phyloP scores from a whole-genome alignment of 2,888 invertebrate genomes.

The Oeneis ivallda region DNA sequence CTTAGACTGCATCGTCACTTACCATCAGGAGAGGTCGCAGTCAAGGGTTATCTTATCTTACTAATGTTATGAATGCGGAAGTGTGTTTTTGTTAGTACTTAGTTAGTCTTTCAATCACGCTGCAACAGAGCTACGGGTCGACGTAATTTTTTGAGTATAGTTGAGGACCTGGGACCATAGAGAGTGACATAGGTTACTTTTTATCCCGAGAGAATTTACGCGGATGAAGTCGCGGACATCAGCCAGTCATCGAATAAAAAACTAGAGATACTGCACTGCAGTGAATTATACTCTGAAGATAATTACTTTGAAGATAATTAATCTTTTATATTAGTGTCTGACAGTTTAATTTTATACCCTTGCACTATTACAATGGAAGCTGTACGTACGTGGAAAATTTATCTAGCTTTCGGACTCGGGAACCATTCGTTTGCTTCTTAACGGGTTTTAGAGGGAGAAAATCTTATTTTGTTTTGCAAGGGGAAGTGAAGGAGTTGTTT shows the following conservation, averaged over 20 bases:
- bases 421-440: neutral
- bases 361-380: neutral
- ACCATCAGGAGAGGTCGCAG: too few relatives aligned
- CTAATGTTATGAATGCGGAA: too few relatives aligned
- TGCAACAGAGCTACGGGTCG: too few relatives aligned
- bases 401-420: slow-evolving; percentile 2
- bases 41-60: too few relatives aligned
- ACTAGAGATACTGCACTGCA: neutral
- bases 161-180: too few relatives aligned
- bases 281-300: slow-evolving; percentile 9
- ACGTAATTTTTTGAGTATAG: too few relatives aligned
- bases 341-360: slow-evolving; percentile 14
- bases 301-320: slow-evolving; percentile 12
- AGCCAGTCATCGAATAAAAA: slow-evolving; percentile 9
- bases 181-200: too few relatives aligned
- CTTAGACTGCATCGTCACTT: too few relatives aligned
- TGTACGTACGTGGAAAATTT: slow-evolving; percentile 1
- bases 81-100: too few relatives aligned
- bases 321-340: slow-evolving; percentile 18
- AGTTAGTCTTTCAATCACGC: too few relatives aligned
- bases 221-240: too few relatives aligned
- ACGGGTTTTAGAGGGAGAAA: neutral
- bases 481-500: neutral
- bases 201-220: too few relatives aligned
- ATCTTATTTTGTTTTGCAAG: neutral